Conservation (phyloP, 1,140 invertebrate genomes). For the Lerema accius region DNA sequence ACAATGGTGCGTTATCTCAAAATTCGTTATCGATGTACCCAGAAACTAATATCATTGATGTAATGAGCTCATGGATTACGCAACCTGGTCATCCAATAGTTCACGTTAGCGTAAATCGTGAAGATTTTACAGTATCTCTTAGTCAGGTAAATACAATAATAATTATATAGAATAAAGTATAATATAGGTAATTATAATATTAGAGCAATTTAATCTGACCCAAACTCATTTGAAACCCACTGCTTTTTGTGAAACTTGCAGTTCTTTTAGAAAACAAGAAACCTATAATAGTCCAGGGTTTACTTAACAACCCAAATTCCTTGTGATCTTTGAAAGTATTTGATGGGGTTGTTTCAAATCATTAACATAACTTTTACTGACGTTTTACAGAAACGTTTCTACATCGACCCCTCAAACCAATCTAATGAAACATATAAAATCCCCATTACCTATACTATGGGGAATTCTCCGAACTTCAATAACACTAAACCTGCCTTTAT, state of each 20-base stretch:
- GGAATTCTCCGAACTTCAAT: slow-evolving; percentile 78
- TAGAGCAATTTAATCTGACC: too few relatives aligned
- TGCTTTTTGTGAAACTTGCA: too few relatives aligned
- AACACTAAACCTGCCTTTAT: slow-evolving; percentile 82
- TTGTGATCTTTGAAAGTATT: too few relatives aligned
- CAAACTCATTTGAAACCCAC: too few relatives aligned
- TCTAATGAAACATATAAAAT: slow-evolving; percentile 83
- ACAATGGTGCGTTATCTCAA: slow-evolving; percentile 78
- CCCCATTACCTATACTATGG: slow-evolving; percentile 84
- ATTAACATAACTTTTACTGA: too few relatives aligned
- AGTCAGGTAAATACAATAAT: slow-evolving; percentile 72
- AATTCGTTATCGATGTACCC: slow-evolving; percentile 52
- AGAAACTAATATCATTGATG: slow-evolving; percentile 58
- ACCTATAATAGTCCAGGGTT: too few relatives aligned
- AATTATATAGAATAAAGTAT: too few relatives aligned
- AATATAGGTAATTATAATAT: too few relatives aligned
- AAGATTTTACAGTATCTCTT: slow-evolving; percentile 69
- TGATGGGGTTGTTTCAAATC: too few relatives aligned
- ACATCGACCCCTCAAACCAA: slow-evolving; percentile 47
- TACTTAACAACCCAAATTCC: too few relatives aligned
- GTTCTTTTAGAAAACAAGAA: too few relatives aligned
- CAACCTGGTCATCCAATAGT: slow-evolving; percentile 88
- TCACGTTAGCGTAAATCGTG: slow-evolving; percentile 58
- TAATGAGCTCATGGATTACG: slow-evolving; percentile 88
- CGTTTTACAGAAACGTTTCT: slow-evolving; percentile 72